Percentiles rank a stretch among this genome's conserved stretches.
These are phyloP conservation scores for Eupeodes corollae DNA, from an alignment of 1,140 invertebrate genomes.

Conservation along the genomic window DNA sequence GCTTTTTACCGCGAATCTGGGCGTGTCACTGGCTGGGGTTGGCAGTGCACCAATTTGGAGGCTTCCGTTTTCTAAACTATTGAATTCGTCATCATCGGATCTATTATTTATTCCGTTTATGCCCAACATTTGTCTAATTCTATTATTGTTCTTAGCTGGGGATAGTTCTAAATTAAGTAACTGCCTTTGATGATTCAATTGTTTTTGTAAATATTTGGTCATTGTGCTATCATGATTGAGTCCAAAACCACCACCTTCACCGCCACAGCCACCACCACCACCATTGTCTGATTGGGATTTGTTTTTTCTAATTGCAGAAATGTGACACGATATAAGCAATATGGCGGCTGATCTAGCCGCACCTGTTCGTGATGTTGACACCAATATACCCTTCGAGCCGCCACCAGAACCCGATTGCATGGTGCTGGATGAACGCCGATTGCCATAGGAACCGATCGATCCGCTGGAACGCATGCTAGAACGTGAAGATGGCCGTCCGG, in stretches of 20 bases:
- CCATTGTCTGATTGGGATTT: constrained; percentile 15
- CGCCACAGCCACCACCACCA: constrained; percentile 26
- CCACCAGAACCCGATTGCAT: not conserved
- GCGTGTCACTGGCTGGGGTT: constrained; percentile 36
- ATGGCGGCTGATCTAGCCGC: constrained; percentile 77
- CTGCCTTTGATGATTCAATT: constrained; percentile 36
- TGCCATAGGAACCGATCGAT: constrained; percentile 48
- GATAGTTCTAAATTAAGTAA: constrained; percentile 35
- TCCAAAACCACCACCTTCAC: constrained; percentile 31
- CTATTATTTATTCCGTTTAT: constrained; percentile 35
- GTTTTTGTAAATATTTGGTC: constrained; percentile 36
- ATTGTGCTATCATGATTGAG: constrained; percentile 19
- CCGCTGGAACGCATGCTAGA: constrained; percentile 53
- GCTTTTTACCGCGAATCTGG: constrained; percentile 36
- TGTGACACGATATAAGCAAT: constrained; percentile 79
- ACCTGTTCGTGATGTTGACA: constrained; percentile 71
- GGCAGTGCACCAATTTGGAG: constrained; percentile 37
- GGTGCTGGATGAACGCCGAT: constrained; percentile 45
- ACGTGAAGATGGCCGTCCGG: constrained; percentile 51
- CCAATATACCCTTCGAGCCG: constrained; percentile 44
- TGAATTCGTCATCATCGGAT: constrained; percentile 25
- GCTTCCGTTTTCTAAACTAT: constrained; percentile 32
- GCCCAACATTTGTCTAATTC: constrained; percentile 36
- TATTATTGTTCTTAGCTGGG: constrained; percentile 34
- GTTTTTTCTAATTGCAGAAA: constrained; percentile 42